phyloP scores from a whole-genome alignment of 2,888 invertebrate genomes.

The Heterodera filipjevi region DNA sequence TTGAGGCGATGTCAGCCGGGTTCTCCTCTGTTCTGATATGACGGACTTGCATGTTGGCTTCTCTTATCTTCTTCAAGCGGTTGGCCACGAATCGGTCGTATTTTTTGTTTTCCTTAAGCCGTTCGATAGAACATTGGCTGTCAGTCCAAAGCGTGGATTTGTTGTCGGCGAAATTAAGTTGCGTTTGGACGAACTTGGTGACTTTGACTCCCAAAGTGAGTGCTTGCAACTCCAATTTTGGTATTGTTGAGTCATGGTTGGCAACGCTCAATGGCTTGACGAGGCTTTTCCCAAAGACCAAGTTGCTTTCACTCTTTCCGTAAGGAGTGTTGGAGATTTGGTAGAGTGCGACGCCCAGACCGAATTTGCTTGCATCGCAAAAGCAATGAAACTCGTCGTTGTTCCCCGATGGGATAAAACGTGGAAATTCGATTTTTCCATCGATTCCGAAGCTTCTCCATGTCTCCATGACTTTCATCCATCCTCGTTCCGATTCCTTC shows the following conservation, averaged over 20 bases:
- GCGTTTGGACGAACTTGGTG: background rate
- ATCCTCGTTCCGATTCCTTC: background rate
- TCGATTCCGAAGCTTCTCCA: background rate
- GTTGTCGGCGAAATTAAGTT: background rate
- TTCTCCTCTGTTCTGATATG: background rate
- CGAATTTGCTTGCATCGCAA: constrained; percentile 7
- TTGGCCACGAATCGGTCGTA: background rate
- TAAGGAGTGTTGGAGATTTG: background rate
- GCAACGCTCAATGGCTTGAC: background rate
- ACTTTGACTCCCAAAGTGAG: background rate
- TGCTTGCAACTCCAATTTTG: background rate
- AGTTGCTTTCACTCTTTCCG: background rate
- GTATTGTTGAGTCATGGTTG: background rate
- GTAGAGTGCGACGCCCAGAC: background rate
- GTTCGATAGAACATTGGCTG: background rate
- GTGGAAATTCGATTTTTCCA: background rate
- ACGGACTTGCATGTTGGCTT: background rate
- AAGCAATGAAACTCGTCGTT: background rate
- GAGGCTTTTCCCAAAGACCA: background rate
- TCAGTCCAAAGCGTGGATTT: background rate
- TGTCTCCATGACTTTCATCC: background rate
- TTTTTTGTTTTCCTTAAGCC: background rate
- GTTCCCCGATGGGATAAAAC: background rate
- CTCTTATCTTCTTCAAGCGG: background rate
- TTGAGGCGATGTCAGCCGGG: background rate